Percentiles rank a stretch among this genome's conserved stretches.
Evolutionary conservation across 92 coral and sea anemone species (phyloP).

Genomic region (Plumapathes pennacea): DNA sequence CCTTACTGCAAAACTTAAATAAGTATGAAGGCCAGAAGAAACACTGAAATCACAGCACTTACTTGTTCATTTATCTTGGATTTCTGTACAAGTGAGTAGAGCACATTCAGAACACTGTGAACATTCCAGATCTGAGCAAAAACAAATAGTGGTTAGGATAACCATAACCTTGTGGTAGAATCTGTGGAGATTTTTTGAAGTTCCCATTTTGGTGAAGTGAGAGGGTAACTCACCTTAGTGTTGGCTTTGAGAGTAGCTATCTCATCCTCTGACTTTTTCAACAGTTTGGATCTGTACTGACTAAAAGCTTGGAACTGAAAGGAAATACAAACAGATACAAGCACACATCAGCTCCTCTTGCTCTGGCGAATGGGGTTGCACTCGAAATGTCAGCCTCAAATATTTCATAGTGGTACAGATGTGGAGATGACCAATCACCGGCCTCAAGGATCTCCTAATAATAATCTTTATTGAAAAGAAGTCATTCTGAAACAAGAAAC

Average conservation of each 20-base stretch:
- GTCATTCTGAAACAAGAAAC: too few relatives aligned
- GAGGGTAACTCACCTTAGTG: constrained; percentile 69
- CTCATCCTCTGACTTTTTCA: constrained; percentile 80
- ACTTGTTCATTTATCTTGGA: constrained; percentile 92
- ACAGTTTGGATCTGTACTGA: constrained; percentile 86
- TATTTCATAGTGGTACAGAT: not conserved
- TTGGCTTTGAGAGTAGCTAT: constrained; percentile 74
- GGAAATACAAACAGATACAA: not conserved
- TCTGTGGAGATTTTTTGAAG: too few relatives aligned
- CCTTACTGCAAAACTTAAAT: too few relatives aligned
- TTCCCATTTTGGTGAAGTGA: too few relatives aligned
- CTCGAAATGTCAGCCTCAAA: not conserved
- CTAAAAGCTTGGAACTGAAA: constrained; percentile 91
- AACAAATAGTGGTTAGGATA: too few relatives aligned
- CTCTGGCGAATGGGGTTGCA: not conserved
- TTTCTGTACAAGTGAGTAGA: constrained; percentile 93
- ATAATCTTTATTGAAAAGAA: too few relatives aligned
- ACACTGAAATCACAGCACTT: too few relatives aligned
- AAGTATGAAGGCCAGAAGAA: too few relatives aligned
- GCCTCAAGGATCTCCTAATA: too few relatives aligned
- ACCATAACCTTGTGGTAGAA: too few relatives aligned
- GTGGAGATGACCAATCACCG: not conserved
- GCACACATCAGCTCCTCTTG: not conserved
- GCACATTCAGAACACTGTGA: constrained; percentile 97
- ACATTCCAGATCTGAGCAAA: constrained; percentile 93